Conservation (phyloP, 2,888 invertebrate genomes). For the Sussaba pulchella region DNA sequence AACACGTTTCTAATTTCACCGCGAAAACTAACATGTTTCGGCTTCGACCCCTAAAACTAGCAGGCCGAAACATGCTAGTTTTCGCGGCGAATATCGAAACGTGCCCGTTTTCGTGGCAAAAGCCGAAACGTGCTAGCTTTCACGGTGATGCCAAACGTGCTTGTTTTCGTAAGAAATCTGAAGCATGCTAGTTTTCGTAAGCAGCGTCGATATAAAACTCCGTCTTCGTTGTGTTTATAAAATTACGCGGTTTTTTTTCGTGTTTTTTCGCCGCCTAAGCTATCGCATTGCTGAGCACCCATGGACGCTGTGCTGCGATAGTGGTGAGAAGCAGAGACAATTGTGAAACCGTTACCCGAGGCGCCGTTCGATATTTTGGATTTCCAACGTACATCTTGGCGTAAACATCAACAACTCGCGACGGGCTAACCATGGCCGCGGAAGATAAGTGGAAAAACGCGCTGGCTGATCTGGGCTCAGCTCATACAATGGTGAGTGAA, state of each 20-base stretch:
- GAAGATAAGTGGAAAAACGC: background rate
- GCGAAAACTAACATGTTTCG: no score
- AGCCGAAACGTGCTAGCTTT: no score
- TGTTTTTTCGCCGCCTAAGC: background rate
- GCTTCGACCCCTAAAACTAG: no score
- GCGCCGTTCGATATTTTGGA: background rate
- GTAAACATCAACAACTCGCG: background rate
- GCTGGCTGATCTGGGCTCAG: background rate
- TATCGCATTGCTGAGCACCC: constrained; percentile 38
- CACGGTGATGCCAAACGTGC: no score
- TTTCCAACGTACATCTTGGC: background rate
- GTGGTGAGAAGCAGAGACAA: constrained; percentile 10
- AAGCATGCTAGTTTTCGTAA: no score
- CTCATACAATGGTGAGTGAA: constrained; percentile 25
- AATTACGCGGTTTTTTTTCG: background rate
- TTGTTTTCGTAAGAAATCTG: no score
- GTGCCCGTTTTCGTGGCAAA: no score
- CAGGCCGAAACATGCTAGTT: no score
- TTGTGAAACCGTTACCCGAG: background rate
- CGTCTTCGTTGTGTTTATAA: background rate
- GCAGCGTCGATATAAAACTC: background rate
- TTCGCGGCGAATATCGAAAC: no score
- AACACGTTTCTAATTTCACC: no score
- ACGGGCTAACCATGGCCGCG: background rate
- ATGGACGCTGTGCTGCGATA: constrained; percentile 34